Evolutionary conservation across 2,888 invertebrate species (phyloP), one percentile per base, ranked within the genome.

Genomic region (Amphipyra berbera): DNA sequence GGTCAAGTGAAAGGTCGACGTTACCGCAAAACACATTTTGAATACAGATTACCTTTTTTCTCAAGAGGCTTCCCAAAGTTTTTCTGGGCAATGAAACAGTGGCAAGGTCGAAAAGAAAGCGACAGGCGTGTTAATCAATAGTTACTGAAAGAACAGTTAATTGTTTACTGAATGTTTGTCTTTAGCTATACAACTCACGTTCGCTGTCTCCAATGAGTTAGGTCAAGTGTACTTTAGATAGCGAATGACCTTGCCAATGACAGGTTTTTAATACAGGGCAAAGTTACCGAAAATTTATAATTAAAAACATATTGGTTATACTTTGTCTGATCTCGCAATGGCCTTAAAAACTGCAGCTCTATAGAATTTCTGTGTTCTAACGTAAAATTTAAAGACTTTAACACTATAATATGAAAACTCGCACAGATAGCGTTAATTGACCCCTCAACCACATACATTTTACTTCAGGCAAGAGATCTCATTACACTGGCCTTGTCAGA

Each of bases 21-120:
- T 58, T 66, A 60, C 55, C 62, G 35, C 59, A 57, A 54, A 70
- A 69, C 73, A 61, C 69, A 67, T 64, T 84, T 82, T 84, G 89
- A 89, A 89, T 89, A 86, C 83, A 80, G 81, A 89, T 85, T 61
- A 72, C 68, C 37, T 80, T 82, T 82, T 83, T 81, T 63, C 77
- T 72, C 68, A 30, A 56, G 72, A 69, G 68, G 62, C 42, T 58
- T 62, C 61, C 56, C 60, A 73, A 83, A 84, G 73, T 83, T 86
- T n/a, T 80, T 58, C 56, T 63, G 35, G 49, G 61, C 57, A 64
- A 53, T 60, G 58, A 56, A 74, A 65, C 30, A 14, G 62, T 57
- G 53, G 55, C 68, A 69, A 72, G 62, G 70, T 64, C 56, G 30
- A 8, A 61, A 6, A 56, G 48, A 40, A 27, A 61, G 57, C 48